Evolutionary conservation across 1,140 invertebrate species (phyloP), one percentile per base, ranked within the genome.

Genomic region (Zaprionus camerounensis): DNA sequence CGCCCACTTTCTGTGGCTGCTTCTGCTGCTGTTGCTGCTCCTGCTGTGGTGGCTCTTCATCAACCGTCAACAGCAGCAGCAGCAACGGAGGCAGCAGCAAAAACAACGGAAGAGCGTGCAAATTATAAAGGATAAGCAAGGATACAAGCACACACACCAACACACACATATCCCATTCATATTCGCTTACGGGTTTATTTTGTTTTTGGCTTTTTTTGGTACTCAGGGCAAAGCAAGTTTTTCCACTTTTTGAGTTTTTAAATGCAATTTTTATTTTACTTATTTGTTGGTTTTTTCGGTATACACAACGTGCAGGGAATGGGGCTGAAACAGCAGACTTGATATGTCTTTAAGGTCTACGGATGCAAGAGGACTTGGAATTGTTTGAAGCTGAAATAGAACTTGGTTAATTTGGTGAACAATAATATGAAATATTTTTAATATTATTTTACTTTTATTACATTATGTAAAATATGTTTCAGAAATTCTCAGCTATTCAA

Each of bases 81-180:
- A 75, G 46, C 76, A 74, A 62, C 24, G 24, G 24, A 26, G 24
- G 64, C 61, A 78, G 31, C 57, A 75, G 41, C 72, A 74, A 68
- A 26, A 67, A 58, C 65, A 68, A 68, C 64, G 36, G 68, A 57
- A 59, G 31, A 58, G 68, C 56, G 58, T 80, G 76, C 66, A 83
- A 80, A 87, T 80, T 77, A 83, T 88, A 59, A 83, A 86, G 77
- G 76, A 88, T 88, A 82, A 77, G 66, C 69, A 59, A 75, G 69
- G 68, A 61, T 56, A 57, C 62, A 44, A 53, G 49, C 55, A 58
- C 49, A 71, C 51, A 31, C 67, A 78, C 49, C 1, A 2, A 79
- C 65, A 73, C 62, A 78, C n/a, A 34, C 22, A 49, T 17, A 44
- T 75, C 26, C 68, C 70, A 74, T 83, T 72, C 71, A 78, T 71